These are phyloP conservation scores for Asobara japonica DNA, from an alignment of 1,140 invertebrate species.

Conservation along the genomic window DNA sequence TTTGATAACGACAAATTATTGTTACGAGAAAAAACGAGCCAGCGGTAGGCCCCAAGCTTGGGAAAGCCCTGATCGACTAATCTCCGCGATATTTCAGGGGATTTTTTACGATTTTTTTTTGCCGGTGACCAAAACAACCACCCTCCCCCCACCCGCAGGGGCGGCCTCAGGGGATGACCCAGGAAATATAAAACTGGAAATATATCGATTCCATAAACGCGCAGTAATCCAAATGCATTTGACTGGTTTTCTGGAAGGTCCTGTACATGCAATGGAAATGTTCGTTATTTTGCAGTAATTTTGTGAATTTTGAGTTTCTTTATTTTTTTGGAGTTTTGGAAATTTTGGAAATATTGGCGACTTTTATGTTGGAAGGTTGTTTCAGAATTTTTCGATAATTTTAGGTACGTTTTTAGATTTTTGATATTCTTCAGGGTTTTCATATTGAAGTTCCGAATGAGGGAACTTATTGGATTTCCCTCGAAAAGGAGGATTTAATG, in stretches of 20 bases:
- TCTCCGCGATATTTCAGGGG: slow-evolving; percentile 64
- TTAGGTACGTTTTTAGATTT: too few species aligned
- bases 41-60: slow-evolving; percentile 7
- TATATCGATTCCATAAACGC: background rate
- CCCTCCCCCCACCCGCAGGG: background rate
- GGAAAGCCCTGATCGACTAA: slow-evolving; percentile 57
- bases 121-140: background rate
- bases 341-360: too few species aligned
- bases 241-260: background rate
- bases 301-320: too few species aligned
- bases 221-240: background rate
- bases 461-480: too few species aligned
- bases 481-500: too few species aligned
- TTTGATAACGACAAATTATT: slow-evolving; percentile 67
- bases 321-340: too few species aligned
- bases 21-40: slow-evolving; percentile 63
- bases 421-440: too few species aligned
- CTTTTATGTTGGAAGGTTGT: too few species aligned
- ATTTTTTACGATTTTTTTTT: slow-evolving; percentile 54
- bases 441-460: too few species aligned
- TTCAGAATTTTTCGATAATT: too few species aligned
- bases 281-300: too few species aligned
- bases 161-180: background rate
- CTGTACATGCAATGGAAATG: too few species aligned
- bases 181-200: slow-evolving; percentile 4